Base-by-base conservation (phyloP, 2,888 invertebrate species). In the Diplolepis rosae region DNA sequence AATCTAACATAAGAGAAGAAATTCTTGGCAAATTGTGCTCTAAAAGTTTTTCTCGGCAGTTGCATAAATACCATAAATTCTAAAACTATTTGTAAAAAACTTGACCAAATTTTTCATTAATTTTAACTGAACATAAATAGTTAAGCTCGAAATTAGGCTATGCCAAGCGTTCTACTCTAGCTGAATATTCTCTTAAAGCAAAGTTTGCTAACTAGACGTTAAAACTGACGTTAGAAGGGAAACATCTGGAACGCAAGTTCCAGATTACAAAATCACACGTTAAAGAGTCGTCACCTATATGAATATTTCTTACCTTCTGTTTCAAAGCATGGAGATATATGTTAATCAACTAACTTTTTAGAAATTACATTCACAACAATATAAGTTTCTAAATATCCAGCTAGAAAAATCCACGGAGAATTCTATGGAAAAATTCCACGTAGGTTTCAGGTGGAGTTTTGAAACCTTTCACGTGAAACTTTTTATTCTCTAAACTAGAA, bases 91-190 rank as follows among this genome's bases (percentile, higher is more conserved):
- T 39, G 35, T n/a, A 22, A 1, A 11, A 42, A 27, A 61, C 39
- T 61, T 42, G 39, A 61, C 24, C 9, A 27, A 61, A 61, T 42
- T 61, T 61, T 24, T 4, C 48, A 48, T 7, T 48, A 22, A 22
- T 22, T 39, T 61, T 61, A 61, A 27, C 39, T n/a, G 39, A 35
- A 24, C 22, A n/a, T 61, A 24, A 61, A 61, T 61, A 39, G 61
- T 61, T 61, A 39, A 39, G 24, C 39, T 24, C 35, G 61, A 61
- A 61, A 61, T 61, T 61, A 61, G 27, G 39, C 39, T 61, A 61
- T 42, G 13, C 24, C 39, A 11, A 35, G 39, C 39, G 39, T 35
- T 35, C 7, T 15, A 7, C 61, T 24, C 39, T 27, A 24, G 24
- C 27, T 42, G 39, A 24, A 35, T 61, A 24, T 27, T 61, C 61